A percentile compares a stretch with the other conserved stretches of the same genome.
phyloP scores from a whole-genome alignment of 1,140 invertebrate species.

The Trialeurodes vaporariorum region DNA sequence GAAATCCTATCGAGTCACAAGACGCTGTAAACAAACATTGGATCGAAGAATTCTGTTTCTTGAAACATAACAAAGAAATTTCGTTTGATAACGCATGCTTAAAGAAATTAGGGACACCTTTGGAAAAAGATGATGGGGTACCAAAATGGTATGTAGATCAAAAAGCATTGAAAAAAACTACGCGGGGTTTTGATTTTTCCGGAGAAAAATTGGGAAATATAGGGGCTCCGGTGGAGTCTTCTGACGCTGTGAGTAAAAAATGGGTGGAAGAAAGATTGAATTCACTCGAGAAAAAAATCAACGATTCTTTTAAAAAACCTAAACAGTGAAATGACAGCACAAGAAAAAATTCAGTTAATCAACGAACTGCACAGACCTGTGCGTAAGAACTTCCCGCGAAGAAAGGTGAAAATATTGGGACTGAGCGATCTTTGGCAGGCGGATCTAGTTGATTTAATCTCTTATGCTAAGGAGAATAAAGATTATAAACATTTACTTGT shows the following conservation, averaged over 20 bases:
- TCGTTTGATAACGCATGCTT: neutral
- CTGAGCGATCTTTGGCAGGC: slow-evolving; percentile 19
- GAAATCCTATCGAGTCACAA: neutral
- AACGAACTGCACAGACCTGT: slow-evolving; percentile 19
- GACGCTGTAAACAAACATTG: neutral
- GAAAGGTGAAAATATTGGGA: slow-evolving; percentile 16
- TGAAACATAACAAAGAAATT: neutral
- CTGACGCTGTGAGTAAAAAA: no score
- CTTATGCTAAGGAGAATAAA: slow-evolving; percentile 30
- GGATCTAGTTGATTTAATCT: slow-evolving; percentile 26
- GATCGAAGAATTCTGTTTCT: neutral
- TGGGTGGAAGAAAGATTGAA: neutral
- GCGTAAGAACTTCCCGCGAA: slow-evolving; percentile 16
- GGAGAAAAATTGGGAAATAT: neutral
- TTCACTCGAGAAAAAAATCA: neutral
- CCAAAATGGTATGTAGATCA: neutral
- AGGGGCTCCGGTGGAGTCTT: neutral
- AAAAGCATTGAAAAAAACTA: neutral
- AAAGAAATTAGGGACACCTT: neutral
- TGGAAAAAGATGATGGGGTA: neutral
- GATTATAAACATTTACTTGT: slow-evolving; percentile 35
- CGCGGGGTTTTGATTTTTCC: neutral
- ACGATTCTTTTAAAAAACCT: neutral
- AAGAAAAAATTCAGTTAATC: slow-evolving; percentile 11
- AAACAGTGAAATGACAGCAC: neutral